Evolutionary conservation across 2,888 invertebrate species (phyloP).

Genomic region (Lithosia quadra): DNA sequence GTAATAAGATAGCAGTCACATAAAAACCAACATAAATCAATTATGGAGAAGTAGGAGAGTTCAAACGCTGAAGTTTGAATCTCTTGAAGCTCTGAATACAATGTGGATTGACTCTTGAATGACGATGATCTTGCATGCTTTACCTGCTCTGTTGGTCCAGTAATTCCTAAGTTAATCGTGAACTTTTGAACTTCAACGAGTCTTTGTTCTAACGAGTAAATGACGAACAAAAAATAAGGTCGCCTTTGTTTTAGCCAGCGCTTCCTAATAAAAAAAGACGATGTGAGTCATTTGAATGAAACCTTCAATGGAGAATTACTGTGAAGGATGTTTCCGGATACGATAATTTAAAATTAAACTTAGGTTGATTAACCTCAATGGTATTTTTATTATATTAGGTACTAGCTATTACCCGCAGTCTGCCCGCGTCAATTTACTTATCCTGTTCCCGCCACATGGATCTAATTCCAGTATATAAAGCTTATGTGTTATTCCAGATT

Average conservation of each 20-base stretch:
- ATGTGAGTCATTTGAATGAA: slow-evolving; percentile 22
- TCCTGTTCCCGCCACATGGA: background rate
- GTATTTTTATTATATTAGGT: background rate
- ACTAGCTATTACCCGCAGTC: no score
- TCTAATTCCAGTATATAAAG: background rate
- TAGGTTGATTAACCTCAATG: background rate
- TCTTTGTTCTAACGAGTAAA: slow-evolving; percentile 33
- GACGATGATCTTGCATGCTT: background rate
- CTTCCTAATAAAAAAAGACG: slow-evolving; percentile 30
- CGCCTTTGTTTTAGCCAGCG: slow-evolving; percentile 38
- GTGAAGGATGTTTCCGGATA: slow-evolving; percentile 13
- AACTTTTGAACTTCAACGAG: background rate
- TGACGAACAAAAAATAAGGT: slow-evolving; percentile 42
- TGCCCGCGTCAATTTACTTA: background rate
- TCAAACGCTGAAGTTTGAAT: background rate
- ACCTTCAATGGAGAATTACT: slow-evolving; percentile 13
- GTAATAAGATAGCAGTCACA: no score
- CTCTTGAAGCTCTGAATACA: background rate
- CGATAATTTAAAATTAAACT: background rate
- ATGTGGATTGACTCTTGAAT: background rate
- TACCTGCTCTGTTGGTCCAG: background rate
- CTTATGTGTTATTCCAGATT: background rate
- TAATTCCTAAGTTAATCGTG: background rate
- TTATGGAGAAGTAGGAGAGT: background rate
- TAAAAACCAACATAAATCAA: background rate